Conservation (phyloP, 2,113 vertebrate genomes). For the Myotis brandtii region DNA sequence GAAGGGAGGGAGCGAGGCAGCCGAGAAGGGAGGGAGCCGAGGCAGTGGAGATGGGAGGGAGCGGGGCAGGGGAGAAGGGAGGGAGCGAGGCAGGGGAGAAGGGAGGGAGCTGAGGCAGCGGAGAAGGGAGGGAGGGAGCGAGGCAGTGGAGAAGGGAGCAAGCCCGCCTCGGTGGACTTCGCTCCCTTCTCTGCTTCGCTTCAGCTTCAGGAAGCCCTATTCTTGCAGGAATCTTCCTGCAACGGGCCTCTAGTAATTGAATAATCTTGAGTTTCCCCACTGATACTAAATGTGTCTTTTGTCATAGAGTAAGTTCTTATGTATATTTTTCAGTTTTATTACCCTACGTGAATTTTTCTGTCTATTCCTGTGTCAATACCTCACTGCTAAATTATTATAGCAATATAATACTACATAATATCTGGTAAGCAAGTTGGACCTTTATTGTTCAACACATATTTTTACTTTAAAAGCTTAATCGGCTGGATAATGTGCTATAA, state of each 20-base stretch:
- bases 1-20: too few relatives aligned
- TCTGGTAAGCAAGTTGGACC: slow-evolving; percentile 29
- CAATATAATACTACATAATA: slow-evolving; percentile 27
- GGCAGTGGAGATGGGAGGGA: too few relatives aligned
- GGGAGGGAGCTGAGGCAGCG: too few relatives aligned
- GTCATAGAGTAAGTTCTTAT: not conserved
- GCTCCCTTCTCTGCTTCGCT: too few relatives aligned
- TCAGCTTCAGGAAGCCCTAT: too few relatives aligned
- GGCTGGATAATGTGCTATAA: slow-evolving; percentile 35
- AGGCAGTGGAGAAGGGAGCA: too few relatives aligned
- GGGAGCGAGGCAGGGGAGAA: too few relatives aligned
- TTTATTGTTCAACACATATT: slow-evolving; percentile 54
- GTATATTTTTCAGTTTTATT: slow-evolving; percentile 46
- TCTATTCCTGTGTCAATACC: not conserved
- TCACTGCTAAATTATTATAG: slow-evolving; percentile 26
- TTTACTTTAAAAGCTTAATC: slow-evolving; percentile 53
- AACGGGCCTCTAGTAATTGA: not conserved
- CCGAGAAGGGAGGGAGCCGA: too few relatives aligned
- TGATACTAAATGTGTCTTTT: not conserved
- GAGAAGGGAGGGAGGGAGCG: too few relatives aligned
- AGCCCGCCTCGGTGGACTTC: too few relatives aligned
- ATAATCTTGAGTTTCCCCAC: not conserved
- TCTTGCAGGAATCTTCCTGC: too few relatives aligned
- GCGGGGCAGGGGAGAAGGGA: too few relatives aligned
- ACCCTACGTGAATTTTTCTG: slow-evolving; percentile 15